These are phyloP conservation scores for Diplodus sargus DNA, from an alignment of 2,797 vertebrate species.

Conservation along the genomic window DNA sequence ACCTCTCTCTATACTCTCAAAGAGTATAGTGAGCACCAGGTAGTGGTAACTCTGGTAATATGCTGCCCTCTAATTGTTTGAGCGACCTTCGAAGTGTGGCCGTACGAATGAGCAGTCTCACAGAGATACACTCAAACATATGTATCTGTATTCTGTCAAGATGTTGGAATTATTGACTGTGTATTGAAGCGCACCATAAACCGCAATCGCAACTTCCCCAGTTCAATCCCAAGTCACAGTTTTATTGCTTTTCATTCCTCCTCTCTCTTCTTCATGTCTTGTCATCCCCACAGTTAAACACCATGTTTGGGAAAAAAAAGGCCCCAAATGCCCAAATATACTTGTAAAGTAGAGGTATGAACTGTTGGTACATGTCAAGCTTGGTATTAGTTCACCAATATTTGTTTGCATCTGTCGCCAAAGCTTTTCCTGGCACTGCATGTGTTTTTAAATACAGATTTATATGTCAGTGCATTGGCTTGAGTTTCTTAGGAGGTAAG, in stretches of 20 bases:
- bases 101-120: too few species aligned
- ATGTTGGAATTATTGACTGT: background rate
- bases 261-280: background rate
- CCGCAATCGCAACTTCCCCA: background rate
- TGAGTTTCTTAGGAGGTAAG: conserved; percentile 1
- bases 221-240: background rate
- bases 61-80: too few species aligned
- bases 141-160: background rate
- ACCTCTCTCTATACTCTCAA: too few species aligned
- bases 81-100: too few species aligned
- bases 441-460: background rate
- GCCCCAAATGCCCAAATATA: background rate
- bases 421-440: conserved; percentile 11
- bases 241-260: background rate
- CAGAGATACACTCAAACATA: background rate
- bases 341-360: background rate
- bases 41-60: too few species aligned
- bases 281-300: background rate
- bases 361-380: background rate
- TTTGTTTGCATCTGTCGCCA: conserved; percentile 12
- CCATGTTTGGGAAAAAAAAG: background rate
- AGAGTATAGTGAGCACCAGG: too few species aligned
- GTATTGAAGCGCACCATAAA: background rate
- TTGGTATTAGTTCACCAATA: conserved; percentile 5
- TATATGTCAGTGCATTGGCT: conserved; percentile 1